Percentiles rank a stretch among this genome's conserved stretches.
Evolutionary conservation across 2,113 vertebrate genomes (phyloP).

Genomic region (Dipodomys merriami): DNA sequence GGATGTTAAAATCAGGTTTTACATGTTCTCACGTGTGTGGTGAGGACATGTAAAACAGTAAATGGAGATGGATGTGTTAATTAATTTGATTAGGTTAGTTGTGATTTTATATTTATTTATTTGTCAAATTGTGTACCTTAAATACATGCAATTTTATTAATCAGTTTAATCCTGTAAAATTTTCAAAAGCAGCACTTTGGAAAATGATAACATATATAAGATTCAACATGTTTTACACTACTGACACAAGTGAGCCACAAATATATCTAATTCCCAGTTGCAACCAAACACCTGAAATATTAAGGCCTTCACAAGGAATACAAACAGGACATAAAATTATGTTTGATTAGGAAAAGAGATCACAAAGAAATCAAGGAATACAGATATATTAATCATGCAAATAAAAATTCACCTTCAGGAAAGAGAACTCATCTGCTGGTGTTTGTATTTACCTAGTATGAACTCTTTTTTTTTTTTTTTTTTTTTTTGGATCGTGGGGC

Average conservation of each 20-base stretch:
- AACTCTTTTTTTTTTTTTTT: background rate
- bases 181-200: background rate
- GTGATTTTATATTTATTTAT: no score
- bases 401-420: background rate
- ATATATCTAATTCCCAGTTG: background rate
- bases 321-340: background rate
- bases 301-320: background rate
- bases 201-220: background rate
- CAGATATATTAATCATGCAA: background rate
- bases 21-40: no score
- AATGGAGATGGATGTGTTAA: background rate
- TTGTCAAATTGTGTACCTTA: background rate
- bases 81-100: background rate
- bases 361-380: background rate
- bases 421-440: background rate
- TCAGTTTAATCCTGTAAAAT: background rate
- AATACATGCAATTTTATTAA: background rate
- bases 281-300: background rate
- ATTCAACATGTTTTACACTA: background rate
- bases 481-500: no score
- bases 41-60: no score
- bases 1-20: background rate
- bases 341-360: background rate
- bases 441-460: background rate
- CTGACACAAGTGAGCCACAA: background rate